Evolutionary conservation across 2,113 vertebrate species (phyloP), one percentile per base, ranked within the genome.

Genomic region (Anser brachyrhynchus): DNA sequence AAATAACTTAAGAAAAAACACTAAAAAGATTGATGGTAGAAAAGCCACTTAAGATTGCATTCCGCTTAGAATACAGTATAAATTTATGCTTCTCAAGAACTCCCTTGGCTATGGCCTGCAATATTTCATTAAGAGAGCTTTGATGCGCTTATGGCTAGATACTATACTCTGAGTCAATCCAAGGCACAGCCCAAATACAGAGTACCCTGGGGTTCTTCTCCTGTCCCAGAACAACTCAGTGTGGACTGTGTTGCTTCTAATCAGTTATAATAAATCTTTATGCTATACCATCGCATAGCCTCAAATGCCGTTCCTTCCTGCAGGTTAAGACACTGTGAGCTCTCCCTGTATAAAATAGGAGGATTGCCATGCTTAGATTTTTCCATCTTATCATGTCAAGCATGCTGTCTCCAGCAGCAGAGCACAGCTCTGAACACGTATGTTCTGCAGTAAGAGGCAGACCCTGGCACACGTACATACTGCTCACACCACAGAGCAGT

Each of bases 361-460:
- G 43, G n/a, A 37, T 5, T 19, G 46, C 29, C 51, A 77, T 13
- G 16, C 9, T 76, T 64, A 77, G 23, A 54, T 35, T 89, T 81
- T 46, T 73, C 70, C 23, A 41, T 58, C 21, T 75, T 28, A 83
- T 28, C 20, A 74, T 73, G 10, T 46, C 57, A 87, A 62, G 66
- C 67, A 85, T 64, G 35, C 4, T 4, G 19, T 13, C 44, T 84
- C 41, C 69, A 76, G 33, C 22, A 88, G 54, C 19, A 86, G 43
- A 17, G 44, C 49, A 86, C 11, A 69, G 28, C 19, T 58, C 57
- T 46, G 69, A 46, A 65, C 3, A 85, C 0, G 0, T 15, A 16
- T 3, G 3, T n/a, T 74, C 55, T 67, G 55, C 69, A 55, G 71
- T 29, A 86, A 86, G 25, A 52, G 10, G 15, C 33, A 90, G 29